Evolutionary conservation across 2,888 invertebrate genomes (phyloP), one percentile per base, ranked within the genome.

Genomic region (Chalcosyrphus nemorum): DNA sequence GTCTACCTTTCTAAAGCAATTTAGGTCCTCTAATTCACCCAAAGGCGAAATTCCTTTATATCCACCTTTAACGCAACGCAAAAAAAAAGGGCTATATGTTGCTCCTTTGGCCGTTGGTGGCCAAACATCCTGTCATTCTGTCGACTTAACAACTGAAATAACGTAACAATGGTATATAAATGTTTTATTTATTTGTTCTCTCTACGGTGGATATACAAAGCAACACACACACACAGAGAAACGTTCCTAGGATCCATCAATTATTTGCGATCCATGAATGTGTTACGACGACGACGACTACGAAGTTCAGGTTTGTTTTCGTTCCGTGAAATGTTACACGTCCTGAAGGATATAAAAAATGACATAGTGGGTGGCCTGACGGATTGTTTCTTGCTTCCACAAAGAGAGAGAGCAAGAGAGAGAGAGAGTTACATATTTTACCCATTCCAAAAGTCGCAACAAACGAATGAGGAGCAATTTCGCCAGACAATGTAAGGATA

Each of bases 401-500:
- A n/a, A n/a, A n/a, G n/a, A n/a, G n/a, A n/a, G n/a, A n/a, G n/a
- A 4, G 27, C 5, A 17, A 35, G 35, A 4, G 38, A 2, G 5
- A n/a, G 24, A 1, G 9, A 19, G 24, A 1, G 9, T 9, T 2
- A 63, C 35, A 63, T 71, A 78, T 70, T 68, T 78, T 56, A 78
- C 56, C 54, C 54, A 78, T 56, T 63, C 21, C 56, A 38, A 38
- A 65, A 56, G 54, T 47, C 66, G 47, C 68, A 70, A 65, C 50
- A 65, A 77, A 76, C 50, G 71, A 77, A 76, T 76, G 66, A 71
- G 59, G 59, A 71, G 71, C 77, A 77, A 78, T 82, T 82, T 78
- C 41, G 61, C 71, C 71, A 77, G 82, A 82, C 82, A 82, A 77
- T 82, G 66, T 77, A 82, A 66, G 82, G 68, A 72, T 72, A 81